Evolutionary conservation across 2,888 invertebrate genomes (phyloP).

Genomic region (Oxycera nigricornis): DNA sequence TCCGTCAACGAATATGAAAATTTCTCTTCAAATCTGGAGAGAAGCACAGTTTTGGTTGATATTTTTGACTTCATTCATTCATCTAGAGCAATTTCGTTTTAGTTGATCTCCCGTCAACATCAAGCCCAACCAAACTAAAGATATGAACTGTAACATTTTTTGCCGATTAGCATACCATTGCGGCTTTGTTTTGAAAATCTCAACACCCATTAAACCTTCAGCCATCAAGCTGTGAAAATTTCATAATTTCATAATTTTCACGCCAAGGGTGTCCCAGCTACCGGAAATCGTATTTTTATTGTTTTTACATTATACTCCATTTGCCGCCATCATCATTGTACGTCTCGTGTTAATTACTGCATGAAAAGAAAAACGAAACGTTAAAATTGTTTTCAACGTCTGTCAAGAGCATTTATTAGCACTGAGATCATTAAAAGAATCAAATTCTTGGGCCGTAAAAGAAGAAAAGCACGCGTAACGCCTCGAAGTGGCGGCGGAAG

Average conservation of each 20-base stretch:
- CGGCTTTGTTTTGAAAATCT: not conserved
- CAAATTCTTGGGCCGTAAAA: not conserved
- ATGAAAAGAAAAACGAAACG: not conserved
- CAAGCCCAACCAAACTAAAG: no score
- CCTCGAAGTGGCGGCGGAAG: not conserved
- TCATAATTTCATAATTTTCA: slow-evolving; percentile 30
- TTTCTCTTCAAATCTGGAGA: no score
- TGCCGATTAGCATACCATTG: not conserved
- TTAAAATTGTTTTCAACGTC: not conserved
- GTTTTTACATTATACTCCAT: slow-evolving; percentile 17
- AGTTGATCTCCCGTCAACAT: no score
- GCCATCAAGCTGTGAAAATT: slow-evolving; percentile 29
- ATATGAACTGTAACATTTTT: not conserved
- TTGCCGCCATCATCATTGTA: slow-evolving; percentile 21
- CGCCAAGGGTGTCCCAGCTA: slow-evolving; percentile 31
- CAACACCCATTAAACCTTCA: not conserved
- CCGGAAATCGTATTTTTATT: slow-evolving; percentile 33
- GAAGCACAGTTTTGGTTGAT: no score
- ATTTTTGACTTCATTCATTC: no score
- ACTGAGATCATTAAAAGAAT: not conserved
- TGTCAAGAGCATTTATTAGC: slow-evolving; percentile 6
- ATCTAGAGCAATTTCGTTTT: no score
- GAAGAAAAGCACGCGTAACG: not conserved
- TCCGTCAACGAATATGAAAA: no score
- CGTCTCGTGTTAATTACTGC: not conserved